Evolutionary conservation across 2,797 vertebrate species (phyloP).

Genomic region (Pantherophis alleghaniensis): DNA sequence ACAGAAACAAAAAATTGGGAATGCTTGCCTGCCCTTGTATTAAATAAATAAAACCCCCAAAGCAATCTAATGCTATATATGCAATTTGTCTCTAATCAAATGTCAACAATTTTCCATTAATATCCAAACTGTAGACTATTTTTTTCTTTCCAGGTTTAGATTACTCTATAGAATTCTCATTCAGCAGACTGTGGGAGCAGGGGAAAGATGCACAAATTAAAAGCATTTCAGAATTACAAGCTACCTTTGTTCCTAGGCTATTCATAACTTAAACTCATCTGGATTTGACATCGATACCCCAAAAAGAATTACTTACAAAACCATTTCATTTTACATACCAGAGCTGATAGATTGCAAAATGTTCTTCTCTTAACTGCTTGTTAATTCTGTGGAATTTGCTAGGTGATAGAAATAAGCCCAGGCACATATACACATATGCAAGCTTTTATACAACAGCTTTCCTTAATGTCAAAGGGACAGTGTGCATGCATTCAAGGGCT

Average conservation of each 20-base stretch:
- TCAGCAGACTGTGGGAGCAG: not conserved
- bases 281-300: constrained; percentile 24
- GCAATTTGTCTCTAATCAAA: not conserved
- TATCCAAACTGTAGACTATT: not conserved
- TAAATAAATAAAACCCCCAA: not conserved
- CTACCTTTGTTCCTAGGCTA: not conserved
- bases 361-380: constrained; percentile 38
- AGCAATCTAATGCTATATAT: not conserved
- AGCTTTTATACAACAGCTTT: constrained; percentile 46
- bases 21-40: not conserved
- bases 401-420: constrained; percentile 38
- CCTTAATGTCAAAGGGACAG: constrained; percentile 45
- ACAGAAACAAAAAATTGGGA: not conserved
- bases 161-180: not conserved
- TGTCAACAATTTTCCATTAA: not conserved
- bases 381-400: constrained; percentile 49
- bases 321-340: constrained; percentile 11
- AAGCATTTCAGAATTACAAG: not conserved
- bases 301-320: constrained; percentile 20
- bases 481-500: constrained; percentile 52
- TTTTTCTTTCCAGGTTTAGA: not conserved
- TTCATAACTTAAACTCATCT: constrained; percentile 19
- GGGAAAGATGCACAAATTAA: not conserved
- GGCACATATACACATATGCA: not conserved
- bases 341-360: constrained; percentile 28